A percentile compares a stretch with the other conserved stretches of the same genome.
Evolutionary conservation across 2,888 invertebrate species (phyloP).

Genomic region (Zygothrica quintamaculata): DNA sequence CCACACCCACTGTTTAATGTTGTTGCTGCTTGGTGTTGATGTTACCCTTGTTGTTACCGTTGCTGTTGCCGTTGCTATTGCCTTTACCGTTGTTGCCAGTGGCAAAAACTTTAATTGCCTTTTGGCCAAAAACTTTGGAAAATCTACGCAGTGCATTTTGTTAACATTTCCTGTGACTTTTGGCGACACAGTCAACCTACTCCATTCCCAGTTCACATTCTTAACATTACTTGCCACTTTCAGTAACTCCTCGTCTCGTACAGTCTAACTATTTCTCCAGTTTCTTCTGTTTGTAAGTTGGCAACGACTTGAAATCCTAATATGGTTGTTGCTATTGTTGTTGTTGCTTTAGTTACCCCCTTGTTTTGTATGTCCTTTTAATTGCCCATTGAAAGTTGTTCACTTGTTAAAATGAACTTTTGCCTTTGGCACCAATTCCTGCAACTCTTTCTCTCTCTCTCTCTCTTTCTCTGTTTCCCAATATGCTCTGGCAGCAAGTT

Average conservation of each 20-base stretch:
- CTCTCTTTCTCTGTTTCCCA: neutral
- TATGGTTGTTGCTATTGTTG: conserved; percentile 26
- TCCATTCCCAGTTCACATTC: neutral
- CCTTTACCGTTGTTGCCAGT: conserved; percentile 17
- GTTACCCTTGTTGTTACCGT: conserved; percentile 18
- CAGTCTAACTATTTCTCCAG: conserved; percentile 17
- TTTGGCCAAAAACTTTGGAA: conserved; percentile 61
- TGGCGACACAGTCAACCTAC: conserved; percentile 79
- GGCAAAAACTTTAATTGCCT: conserved; percentile 75
- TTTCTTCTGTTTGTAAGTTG: conserved; percentile 9
- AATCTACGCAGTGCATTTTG: conserved; percentile 85
- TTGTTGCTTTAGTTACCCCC: conserved; percentile 73
- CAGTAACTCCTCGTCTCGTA: conserved; percentile 8
- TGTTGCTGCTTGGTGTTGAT: conserved; percentile 11
- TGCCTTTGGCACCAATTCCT: conserved; percentile 49
- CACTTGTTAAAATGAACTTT: conserved; percentile 79
- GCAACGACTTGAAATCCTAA: conserved; percentile 40
- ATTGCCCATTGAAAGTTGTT: conserved; percentile 79
- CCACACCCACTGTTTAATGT: conserved; percentile 21
- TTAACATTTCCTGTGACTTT: conserved; percentile 86
- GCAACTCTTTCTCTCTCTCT: conserved; percentile 6
- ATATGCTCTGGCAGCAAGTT: conserved; percentile 24
- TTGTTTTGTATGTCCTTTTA: conserved; percentile 83
- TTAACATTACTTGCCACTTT: neutral
- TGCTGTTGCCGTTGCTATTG: conserved; percentile 9